Evolutionary conservation across 1,140 invertebrate genomes (phyloP), one percentile per base, ranked within the genome.

Genomic region (Hycleus phaleratus): DNA sequence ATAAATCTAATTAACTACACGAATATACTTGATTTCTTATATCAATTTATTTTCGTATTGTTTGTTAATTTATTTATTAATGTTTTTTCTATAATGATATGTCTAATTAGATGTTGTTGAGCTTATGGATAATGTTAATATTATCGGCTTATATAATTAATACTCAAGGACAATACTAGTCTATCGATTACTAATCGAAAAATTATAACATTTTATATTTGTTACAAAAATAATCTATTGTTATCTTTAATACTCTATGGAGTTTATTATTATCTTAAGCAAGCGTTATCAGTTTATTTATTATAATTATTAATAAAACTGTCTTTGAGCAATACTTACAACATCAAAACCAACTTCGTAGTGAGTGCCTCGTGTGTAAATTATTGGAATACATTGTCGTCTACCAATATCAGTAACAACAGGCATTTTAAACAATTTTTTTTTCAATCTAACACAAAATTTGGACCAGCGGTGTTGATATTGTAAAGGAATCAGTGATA

Each of bases 341-440:
- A 91, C 83, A 77, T 91, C 88, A 68, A 82, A 91, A 59, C 90
- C 90, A 40, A 92, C 85, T 72, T 91, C 87, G 71, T 91, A 91
- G 69, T 92, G 85, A 1, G 84, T 89, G 53, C 90, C 90, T 61
- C 79, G 77, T 1, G 85, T 82, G 68, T 90, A 85, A 50, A 92
- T 76, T 24, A 92, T 81, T 0, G 90, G 89, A 42, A 93, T 83
- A 4, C 78, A 81, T 49, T 83, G 81, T 18, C 86, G 79, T 49
- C 86, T 77, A 3, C 74, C 75, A n/a, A 80, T 71, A 18, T 64
- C 61, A 53, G 68, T 68, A 25, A 57, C 58, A 12, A 62, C 61
- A 32, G 65, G 65, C 70, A 71, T 71, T 59, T 61, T 62, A 45
- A 18, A 5, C 32, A 7, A 2, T 1, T 32, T 32, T 4, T 32